Evolutionary conservation across 2,113 vertebrate species (phyloP).

Genomic region (Arothron firmamentum): DNA sequence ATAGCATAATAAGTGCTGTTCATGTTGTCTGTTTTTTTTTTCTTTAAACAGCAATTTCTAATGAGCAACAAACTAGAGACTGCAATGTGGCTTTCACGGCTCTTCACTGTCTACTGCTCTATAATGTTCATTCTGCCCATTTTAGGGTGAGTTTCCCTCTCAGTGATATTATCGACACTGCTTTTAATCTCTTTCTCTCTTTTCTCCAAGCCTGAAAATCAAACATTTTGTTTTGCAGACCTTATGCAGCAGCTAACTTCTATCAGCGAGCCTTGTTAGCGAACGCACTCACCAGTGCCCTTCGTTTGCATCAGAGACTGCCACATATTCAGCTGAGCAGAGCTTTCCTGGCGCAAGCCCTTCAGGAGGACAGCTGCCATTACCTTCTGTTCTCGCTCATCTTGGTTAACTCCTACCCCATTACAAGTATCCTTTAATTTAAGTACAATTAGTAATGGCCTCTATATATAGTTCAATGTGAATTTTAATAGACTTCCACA

Average conservation of each 20-base stretch:
- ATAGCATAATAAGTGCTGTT: neutral
- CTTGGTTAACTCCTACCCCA: slow-evolving; percentile 96
- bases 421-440: slow-evolving; percentile 90
- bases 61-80: slow-evolving; percentile 95
- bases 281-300: slow-evolving; percentile 94
- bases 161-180: neutral
- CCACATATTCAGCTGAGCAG: slow-evolving; percentile 94
- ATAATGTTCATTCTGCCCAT: slow-evolving; percentile 94
- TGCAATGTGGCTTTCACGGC: slow-evolving; percentile 96
- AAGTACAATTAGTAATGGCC: too few species aligned
- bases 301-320: slow-evolving; percentile 92
- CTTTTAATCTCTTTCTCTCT: neutral
- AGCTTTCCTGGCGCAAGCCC: slow-evolving; percentile 89
- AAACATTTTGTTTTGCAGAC: slow-evolving; percentile 73
- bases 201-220: neutral
- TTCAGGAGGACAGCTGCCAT: slow-evolving; percentile 97
- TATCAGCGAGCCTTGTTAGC: slow-evolving; percentile 96
- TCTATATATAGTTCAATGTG: too few species aligned
- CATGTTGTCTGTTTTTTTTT: slow-evolving; percentile 10
- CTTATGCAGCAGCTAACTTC: slow-evolving; percentile 92
- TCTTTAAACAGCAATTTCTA: slow-evolving; percentile 87
- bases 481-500: too few species aligned
- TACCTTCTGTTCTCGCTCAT: slow-evolving; percentile 97
- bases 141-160: slow-evolving; percentile 83
- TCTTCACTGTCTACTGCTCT: slow-evolving; percentile 97